phyloP scores from a whole-genome alignment of 2,797 vertebrate species.

The Serranus cabrilla region DNA sequence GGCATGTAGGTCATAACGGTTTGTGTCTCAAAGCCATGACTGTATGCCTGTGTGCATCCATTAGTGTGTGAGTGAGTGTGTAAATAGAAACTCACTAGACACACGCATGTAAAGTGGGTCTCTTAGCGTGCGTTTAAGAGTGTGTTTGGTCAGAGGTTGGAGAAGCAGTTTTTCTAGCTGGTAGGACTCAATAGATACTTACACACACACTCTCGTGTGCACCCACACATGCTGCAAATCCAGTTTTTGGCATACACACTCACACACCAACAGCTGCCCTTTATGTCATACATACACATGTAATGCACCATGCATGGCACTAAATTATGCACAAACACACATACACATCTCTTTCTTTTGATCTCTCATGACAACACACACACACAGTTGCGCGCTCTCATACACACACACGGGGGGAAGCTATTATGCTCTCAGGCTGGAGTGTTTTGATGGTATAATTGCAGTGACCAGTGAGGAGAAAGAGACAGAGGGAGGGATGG shows the following conservation, averaged over 20 bases:
- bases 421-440: conserved; percentile 90
- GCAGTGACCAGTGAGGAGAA: conserved; percentile 87
- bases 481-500: conserved; percentile 78
- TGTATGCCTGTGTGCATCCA: conserved; percentile 62
- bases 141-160: conserved; percentile 77
- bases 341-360: conserved; percentile 57
- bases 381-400: conserved; percentile 42
- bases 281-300: conserved; percentile 70
- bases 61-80: conserved; percentile 47
- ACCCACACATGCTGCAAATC: conserved; percentile 65
- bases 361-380: conserved; percentile 56
- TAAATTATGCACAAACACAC: conserved; percentile 77
- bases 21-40: conserved; percentile 69
- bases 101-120: conserved; percentile 58
- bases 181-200: conserved; percentile 59
- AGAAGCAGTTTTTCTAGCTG: conserved; percentile 83
- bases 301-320: conserved; percentile 68
- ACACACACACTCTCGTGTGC: conserved; percentile 37
- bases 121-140: conserved; percentile 62
- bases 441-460: conserved; percentile 91
- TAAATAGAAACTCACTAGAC: conserved; percentile 48
- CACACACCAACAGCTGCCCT: conserved; percentile 64
- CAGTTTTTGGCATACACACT: conserved; percentile 35
- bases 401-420: conserved; percentile 74
- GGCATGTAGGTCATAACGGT: conserved; percentile 81